Evolutionary conservation across 1,140 invertebrate genomes (phyloP), one percentile per base, ranked within the genome.

Genomic region (Hylyphantes graminicola): DNA sequence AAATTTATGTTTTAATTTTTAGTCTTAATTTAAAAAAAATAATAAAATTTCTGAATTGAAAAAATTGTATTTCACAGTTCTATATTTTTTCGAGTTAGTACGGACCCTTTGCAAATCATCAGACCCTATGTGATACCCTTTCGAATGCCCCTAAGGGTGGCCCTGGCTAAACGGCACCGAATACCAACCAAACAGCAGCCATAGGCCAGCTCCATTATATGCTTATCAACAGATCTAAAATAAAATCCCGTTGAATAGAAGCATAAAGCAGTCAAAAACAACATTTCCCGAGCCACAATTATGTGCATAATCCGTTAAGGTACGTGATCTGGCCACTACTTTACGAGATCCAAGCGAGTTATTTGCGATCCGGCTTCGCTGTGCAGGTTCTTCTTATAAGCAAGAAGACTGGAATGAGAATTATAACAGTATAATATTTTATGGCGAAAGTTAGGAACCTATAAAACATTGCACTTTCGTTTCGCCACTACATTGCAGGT

Each of bases 281-380:
- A 73, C 61, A 81, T 83, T 83, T 83, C 75, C 68, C 55, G 68
- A 51, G 80, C 35, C 80, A 74, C 51, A 83, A 83, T 64, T 83
- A 83, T 83, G 80, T 61, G 70, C 80, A 83, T 83, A 83, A 83
- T 83, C 51, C 72, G 80, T 83, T 83, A 83, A 83, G 80, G 72
- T 83, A 83, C 80, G 80, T 74, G 80, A 83, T 70, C 72, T 35
- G 68, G 70, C 59, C 54, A 65, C 59, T 72, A 75, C 57, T 83
- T 83, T 83, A 83, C 63, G 80, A 83, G 80, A 35, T 35, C 67
- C 72, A 72, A 83, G 75, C 80, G 80, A 83, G 80, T 83, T 83
- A 83, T 83, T 83, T 83, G 80, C 53, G 72, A 63, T 83, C 53
- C 68, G 74, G 17, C 80, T 51, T 83, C 72, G 80, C 61, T 74